Evolutionary conservation across 2,797 vertebrate species (phyloP), one percentile per base, ranked within the genome.

Genomic region (Ctenosaura bakeri): DNA sequence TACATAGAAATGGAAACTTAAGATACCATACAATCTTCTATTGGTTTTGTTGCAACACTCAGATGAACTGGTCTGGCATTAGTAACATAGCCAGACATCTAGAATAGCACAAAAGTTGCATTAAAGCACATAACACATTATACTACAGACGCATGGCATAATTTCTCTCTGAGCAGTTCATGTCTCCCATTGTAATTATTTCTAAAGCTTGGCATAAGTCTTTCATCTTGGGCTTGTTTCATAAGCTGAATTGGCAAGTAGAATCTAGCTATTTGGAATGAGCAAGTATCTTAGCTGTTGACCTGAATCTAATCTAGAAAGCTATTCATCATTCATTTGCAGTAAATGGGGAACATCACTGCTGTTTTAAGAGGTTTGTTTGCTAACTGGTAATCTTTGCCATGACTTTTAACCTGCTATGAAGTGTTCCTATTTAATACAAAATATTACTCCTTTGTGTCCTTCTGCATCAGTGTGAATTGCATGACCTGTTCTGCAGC

Each of bases 401-500:
- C 59, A 95, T 94, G 90, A 92, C 93, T 93, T 95, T 35, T 74
- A 95, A 87, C 80, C 54, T 82, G 18, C 62, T 88, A 20, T 54
- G 93, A 88, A 18, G 90, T 87, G 93, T 93, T 92, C 71, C 93
- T 81, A 94, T 90, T 90, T 94, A 95, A 91, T 89, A 26, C 94
- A 95, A 95, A 94, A 91, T 89, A 87, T 84, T 0, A 0, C 87
- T 90, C 74, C 50, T 91, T 0, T 77, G n/a, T 93, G 14, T 90
- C 94, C 93, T 82, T 91, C 20, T 92, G 69, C 86, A 2, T 56
- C 69, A 81, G 35, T 90, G 46, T 12, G 92, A 35, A 26, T 83
- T 88, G 54, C n/a, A 42, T 76, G 85, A 76, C 73, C 52, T 77
- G 59, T 76, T 86, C 54, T 29, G 54, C n/a, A 76, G 50, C 54